Percentiles rank a stretch among this genome's conserved stretches.
Evolutionary conservation across 2,888 invertebrate species (phyloP).

Genomic region (Aricia artaxerxes): DNA sequence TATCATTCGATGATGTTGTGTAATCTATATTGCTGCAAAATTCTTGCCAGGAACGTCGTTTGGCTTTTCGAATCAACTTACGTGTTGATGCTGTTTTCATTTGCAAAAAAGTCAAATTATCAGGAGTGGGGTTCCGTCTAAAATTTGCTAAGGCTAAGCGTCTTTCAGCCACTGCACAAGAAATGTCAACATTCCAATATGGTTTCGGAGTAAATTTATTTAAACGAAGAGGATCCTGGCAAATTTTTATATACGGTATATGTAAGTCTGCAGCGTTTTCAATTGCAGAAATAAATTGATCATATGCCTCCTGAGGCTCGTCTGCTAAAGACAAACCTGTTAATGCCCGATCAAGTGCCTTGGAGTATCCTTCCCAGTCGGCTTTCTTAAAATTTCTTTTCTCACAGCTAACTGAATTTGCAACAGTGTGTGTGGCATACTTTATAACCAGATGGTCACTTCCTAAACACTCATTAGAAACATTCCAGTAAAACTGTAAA

Average conservation of each 20-base stretch:
- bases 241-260: conserved; percentile 35
- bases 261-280: conserved; percentile 31
- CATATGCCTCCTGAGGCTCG: not conserved
- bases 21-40: no score
- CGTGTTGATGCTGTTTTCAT: no score
- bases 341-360: not conserved
- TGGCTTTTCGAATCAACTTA: no score
- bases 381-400: conserved; percentile 34
- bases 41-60: no score
- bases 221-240: conserved; percentile 7
- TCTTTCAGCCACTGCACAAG: conserved; percentile 42
- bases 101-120: conserved; percentile 36
- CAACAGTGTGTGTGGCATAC: not conserved
- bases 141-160: conserved; percentile 40
- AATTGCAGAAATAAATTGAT: not conserved
- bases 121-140: conserved; percentile 42
- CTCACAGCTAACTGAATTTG: not conserved
- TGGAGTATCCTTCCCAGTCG: conserved; percentile 26
- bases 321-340: not conserved
- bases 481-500: conserved; percentile 34
- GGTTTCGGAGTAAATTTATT: conserved; percentile 41
- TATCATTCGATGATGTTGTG: no score
- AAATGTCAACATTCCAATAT: conserved; percentile 44
- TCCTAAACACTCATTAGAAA: conserved; percentile 36
- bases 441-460: conserved; percentile 36